Conservation (phyloP, 2,888 invertebrate genomes). For the Volucella bombylans region DNA sequence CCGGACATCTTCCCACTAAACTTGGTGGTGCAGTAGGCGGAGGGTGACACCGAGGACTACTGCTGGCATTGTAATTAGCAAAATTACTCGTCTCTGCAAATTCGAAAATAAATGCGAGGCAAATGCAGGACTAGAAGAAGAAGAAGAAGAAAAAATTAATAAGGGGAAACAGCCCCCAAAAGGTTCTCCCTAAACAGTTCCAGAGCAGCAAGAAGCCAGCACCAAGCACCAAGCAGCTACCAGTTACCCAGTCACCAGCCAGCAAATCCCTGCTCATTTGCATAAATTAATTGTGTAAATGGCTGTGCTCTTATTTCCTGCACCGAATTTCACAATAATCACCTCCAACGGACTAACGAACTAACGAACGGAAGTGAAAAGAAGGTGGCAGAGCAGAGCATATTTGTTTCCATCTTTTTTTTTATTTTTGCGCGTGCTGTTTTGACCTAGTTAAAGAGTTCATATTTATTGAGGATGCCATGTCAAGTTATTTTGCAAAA, state of each 20-base stretch:
- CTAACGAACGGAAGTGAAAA: not conserved
- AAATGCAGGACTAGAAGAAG: slow-evolving; percentile 54
- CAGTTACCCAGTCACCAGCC: slow-evolving; percentile 5
- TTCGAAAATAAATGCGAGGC: slow-evolving; percentile 68
- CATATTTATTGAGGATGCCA: slow-evolving; percentile 57
- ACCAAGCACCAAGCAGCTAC: not conserved
- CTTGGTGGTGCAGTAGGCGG: not conserved
- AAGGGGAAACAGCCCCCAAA: slow-evolving; percentile 24
- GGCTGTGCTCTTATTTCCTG: slow-evolving; percentile 64
- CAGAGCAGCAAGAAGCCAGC: too few relatives aligned
- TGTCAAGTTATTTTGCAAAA: slow-evolving; percentile 49
- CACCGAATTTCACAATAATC: slow-evolving; percentile 70
- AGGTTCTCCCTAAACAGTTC: too few relatives aligned
- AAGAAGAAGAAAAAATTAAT: slow-evolving; percentile 36
- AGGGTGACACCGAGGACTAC: not conserved
- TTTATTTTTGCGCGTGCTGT: not conserved
- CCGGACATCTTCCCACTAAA: not conserved
- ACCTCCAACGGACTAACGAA: slow-evolving; percentile 24
- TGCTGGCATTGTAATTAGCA: slow-evolving; percentile 58
- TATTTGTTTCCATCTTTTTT: not conserved
- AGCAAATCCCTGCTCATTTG: slow-evolving; percentile 66
- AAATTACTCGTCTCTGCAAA: slow-evolving; percentile 69
- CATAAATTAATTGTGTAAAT: slow-evolving; percentile 74
- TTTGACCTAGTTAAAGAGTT: slow-evolving; percentile 65
- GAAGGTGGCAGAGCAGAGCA: slow-evolving; percentile 1